phyloP scores from a whole-genome alignment of 1,140 invertebrate species.

The Caenorhabditis briggsae region DNA sequence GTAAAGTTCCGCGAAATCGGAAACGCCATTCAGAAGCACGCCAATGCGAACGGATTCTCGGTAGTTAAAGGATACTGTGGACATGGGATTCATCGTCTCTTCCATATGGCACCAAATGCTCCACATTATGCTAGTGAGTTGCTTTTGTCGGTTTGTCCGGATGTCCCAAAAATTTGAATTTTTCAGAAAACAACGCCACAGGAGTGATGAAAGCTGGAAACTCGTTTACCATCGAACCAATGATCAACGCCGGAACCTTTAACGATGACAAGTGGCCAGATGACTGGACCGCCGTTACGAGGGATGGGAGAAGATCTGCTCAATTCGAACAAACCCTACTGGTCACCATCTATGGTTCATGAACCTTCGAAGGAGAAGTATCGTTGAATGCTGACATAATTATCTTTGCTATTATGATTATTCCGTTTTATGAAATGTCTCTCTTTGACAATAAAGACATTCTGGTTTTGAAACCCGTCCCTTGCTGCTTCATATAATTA shows the following conservation, averaged over 20 bases:
- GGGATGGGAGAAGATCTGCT: conserved; percentile 92
- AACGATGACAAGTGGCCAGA: conserved; percentile 81
- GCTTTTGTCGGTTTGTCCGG: too few species aligned
- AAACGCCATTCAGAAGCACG: conserved; percentile 97
- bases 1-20: conserved; percentile 97
- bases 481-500: not conserved
- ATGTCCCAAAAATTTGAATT: too few species aligned
- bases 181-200: conserved; percentile 83
- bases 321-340: conserved; percentile 98
- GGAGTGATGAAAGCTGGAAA: conserved; percentile 98
- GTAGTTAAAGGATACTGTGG: conserved; percentile 98
- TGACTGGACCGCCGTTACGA: conserved; percentile 91
- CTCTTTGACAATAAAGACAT: too few species aligned
- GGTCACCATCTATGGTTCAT: conserved; percentile 94
- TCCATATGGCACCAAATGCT: conserved; percentile 97
- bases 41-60: conserved; percentile 91
- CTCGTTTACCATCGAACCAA: conserved; percentile 97
- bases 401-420: not conserved
- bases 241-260: conserved; percentile 86
- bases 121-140: conserved; percentile 97
- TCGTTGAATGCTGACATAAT: not conserved
- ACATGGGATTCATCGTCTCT: conserved; percentile 94
- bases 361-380: conserved; percentile 81
- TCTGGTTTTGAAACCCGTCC: not conserved
- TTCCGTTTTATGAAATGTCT: not conserved